Conservation (phyloP, 2,797 vertebrate species). For the Amazonetta brasiliensis region DNA sequence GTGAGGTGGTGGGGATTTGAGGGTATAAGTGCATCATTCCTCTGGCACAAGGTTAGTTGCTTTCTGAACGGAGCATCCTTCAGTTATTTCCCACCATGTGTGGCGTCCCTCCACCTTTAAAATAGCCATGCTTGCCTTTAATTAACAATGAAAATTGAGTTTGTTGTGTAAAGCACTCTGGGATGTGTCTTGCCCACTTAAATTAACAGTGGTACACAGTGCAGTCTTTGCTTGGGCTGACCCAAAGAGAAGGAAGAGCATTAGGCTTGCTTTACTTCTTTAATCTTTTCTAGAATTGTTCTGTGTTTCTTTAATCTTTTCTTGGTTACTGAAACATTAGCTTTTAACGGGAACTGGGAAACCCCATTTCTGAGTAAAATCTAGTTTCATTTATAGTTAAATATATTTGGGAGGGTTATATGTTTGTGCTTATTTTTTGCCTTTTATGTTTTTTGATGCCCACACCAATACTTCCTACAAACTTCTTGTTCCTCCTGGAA, state of each 20-base stretch:
- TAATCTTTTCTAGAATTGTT: not conserved
- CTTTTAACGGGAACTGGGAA: not conserved
- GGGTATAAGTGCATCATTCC: not conserved
- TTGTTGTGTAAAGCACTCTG: not conserved
- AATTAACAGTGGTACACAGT: not conserved
- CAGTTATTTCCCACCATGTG: accelerated
- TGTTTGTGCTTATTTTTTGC: not conserved
- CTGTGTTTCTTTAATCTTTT: not conserved
- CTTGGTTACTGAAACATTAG: accelerated
- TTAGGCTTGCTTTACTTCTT: not conserved
- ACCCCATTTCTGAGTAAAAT: not conserved
- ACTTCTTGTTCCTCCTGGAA: not conserved
- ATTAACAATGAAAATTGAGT: not conserved
- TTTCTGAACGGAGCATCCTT: accelerated
- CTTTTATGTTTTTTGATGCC: not conserved
- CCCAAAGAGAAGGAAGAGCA: not conserved
- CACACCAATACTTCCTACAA: too few species aligned
- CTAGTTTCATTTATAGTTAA: not conserved
- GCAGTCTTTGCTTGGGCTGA: not conserved
- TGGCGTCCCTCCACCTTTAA: not conserved
- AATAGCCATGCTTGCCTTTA: not conserved
- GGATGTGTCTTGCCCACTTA: not conserved
- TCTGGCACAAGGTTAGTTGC: accelerated
- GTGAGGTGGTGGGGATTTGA: not conserved
- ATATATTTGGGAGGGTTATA: accelerated